Percentiles rank a stretch among this genome's conserved stretches.
Conservation (phyloP, 2,888 invertebrate genomes). For the Caenorhabditis japonica region DNA sequence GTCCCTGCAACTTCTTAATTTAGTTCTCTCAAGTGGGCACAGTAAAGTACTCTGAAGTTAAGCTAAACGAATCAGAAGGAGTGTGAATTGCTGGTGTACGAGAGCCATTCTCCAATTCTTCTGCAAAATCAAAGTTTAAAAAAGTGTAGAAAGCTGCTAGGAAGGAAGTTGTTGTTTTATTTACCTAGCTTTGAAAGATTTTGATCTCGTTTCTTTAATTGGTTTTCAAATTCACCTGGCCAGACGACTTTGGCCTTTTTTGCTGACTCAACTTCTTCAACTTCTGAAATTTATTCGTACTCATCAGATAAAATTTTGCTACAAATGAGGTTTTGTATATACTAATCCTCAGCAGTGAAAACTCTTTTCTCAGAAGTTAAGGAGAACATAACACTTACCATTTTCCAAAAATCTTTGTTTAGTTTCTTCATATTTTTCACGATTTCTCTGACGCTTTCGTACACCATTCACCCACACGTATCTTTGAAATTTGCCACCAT, state of each 20-base stretch:
- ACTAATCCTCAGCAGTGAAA: no score
- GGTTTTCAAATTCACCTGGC: conserved; percentile 51
- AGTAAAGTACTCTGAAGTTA: conserved; percentile 31
- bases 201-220: conserved; percentile 35
- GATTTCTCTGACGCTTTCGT: conserved; percentile 31
- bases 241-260: conserved; percentile 32
- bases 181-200: conserved; percentile 33
- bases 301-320: no score
- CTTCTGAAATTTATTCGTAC: conserved; percentile 36
- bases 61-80: conserved; percentile 36
- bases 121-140: conserved; percentile 8
- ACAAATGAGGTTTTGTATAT: no score
- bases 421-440: conserved; percentile 40
- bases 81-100: conserved; percentile 33
- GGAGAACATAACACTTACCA: conserved; percentile 8
- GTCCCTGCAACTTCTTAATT: conserved; percentile 19
- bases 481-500: conserved; percentile 39
- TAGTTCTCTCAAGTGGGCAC: background rate
- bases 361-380: background rate
- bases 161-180: background rate
- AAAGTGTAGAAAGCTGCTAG: background rate
- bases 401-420: conserved; percentile 23
- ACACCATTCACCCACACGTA: conserved; percentile 48
- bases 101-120: conserved; percentile 6
- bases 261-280: conserved; percentile 23